Evolutionary conservation across 2,888 invertebrate species (phyloP).

Genomic region (Drosophila affinis): DNA sequence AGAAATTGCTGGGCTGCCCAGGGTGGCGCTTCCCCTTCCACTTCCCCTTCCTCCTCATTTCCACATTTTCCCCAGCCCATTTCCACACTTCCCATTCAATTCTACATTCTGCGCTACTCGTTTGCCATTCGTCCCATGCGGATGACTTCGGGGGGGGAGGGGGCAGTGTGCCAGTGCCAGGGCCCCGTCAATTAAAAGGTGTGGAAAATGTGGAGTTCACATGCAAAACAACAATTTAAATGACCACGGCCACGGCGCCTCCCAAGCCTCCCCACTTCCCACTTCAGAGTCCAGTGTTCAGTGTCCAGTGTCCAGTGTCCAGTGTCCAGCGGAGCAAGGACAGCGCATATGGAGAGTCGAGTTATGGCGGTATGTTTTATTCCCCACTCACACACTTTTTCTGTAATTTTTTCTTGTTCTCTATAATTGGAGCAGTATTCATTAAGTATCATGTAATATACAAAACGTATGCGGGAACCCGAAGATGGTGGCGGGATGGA

Average conservation of each 20-base stretch:
- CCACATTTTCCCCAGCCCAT: slow-evolving; percentile 8
- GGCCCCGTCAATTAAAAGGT: slow-evolving; percentile 61
- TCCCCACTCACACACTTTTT: slow-evolving; percentile 17
- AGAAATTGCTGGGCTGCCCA: slow-evolving; percentile 22
- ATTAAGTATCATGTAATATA: slow-evolving; percentile 62
- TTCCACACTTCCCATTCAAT: slow-evolving; percentile 11
- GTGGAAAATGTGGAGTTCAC: slow-evolving; percentile 67
- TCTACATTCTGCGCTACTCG: background rate
- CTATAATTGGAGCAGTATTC: slow-evolving; percentile 71
- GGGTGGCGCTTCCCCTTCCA: slow-evolving; percentile 29
- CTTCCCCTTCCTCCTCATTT: slow-evolving; percentile 34
- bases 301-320: background rate
- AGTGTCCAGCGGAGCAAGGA: slow-evolving; percentile 8
- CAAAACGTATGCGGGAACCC: slow-evolving; percentile 42
- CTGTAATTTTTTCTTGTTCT: slow-evolving; percentile 34
- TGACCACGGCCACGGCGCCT: slow-evolving; percentile 30
- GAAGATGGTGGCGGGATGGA: slow-evolving; percentile 1
- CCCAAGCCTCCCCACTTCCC: too few relatives aligned
- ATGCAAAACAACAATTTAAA: slow-evolving; percentile 73
- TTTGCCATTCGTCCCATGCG: slow-evolving; percentile 34
- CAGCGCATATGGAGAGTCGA: slow-evolving; percentile 40
- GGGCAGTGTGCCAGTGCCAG: too few relatives aligned
- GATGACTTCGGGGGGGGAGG: slow-evolving; percentile 15
- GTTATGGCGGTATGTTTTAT: slow-evolving; percentile 37
- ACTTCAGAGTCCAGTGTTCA: background rate